These are phyloP conservation scores for Prostheceraeus crozeri DNA, from an alignment of 2,888 invertebrate genomes.

Conservation along the genomic window DNA sequence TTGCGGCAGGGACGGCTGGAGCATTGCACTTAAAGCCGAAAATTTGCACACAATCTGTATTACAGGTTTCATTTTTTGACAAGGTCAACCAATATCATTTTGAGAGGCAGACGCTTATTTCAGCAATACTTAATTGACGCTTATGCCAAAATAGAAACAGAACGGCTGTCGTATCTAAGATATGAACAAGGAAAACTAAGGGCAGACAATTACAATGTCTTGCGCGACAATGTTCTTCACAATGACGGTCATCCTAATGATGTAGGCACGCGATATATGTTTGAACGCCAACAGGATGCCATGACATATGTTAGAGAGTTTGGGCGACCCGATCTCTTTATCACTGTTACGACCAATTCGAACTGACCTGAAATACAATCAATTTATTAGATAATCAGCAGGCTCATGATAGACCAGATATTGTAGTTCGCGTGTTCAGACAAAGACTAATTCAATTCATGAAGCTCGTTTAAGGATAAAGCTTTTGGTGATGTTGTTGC, in stretches of 20 bases:
- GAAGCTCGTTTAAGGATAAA: conserved; percentile 20
- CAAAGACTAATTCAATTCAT: conserved; percentile 35
- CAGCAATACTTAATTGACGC: conserved; percentile 36
- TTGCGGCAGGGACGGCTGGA: conserved; percentile 42
- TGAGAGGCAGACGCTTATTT: conserved; percentile 38
- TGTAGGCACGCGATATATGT: conserved; percentile 48
- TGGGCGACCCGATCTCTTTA: conserved; percentile 57
- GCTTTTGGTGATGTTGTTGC: conserved; percentile 44
- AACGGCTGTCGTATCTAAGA: conserved; percentile 36
- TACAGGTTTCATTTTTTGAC: conserved; percentile 37
- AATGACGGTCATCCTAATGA: conserved; percentile 40
- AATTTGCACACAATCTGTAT: too few relatives aligned
- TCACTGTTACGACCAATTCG: conserved; percentile 40
- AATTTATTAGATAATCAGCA: conserved; percentile 30
- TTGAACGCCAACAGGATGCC: conserved; percentile 55
- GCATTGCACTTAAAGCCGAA: too few relatives aligned
- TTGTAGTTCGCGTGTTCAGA: conserved; percentile 38
- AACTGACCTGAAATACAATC: conserved; percentile 37
- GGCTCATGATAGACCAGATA: conserved; percentile 38
- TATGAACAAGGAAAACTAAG: conserved; percentile 35
- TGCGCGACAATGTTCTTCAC: conserved; percentile 41
- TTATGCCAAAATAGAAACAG: conserved; percentile 40
- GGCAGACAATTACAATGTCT: conserved; percentile 42
- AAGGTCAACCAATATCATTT: conserved; percentile 37
- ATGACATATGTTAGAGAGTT: conserved; percentile 56